Conservation (phyloP, 2,797 vertebrate genomes). For the Falco novaeseelandiae region DNA sequence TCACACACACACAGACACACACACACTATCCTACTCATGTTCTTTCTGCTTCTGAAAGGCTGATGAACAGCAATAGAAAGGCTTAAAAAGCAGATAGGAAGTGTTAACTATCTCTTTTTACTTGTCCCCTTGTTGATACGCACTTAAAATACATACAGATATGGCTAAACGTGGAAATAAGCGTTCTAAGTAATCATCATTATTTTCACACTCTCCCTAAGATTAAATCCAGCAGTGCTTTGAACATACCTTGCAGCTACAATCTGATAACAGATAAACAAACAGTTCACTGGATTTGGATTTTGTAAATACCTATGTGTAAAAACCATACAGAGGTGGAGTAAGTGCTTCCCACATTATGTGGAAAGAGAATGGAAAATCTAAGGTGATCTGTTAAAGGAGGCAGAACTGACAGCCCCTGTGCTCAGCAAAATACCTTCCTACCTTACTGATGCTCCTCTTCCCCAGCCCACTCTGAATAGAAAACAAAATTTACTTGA, state of each 20-base stretch:
- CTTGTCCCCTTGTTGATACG: neutral
- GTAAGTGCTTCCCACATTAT: neutral
- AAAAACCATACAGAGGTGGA: neutral
- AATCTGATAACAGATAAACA: neutral
- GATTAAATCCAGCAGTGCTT: neutral
- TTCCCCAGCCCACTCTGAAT: neutral
- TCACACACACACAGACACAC: neutral
- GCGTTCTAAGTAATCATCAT: neutral
- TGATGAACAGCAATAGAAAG: neutral
- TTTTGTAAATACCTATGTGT: neutral
- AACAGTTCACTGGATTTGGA: neutral
- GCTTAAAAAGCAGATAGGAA: slow-evolving; percentile 16
- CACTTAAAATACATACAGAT: neutral
- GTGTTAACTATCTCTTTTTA: neutral
- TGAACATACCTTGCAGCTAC: neutral
- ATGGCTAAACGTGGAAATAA: neutral
- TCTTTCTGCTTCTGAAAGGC: slow-evolving; percentile 28
- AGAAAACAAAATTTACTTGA: slow-evolving; percentile 59
- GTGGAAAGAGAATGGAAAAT: slow-evolving; percentile 32
- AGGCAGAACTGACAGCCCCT: slow-evolving; percentile 42
- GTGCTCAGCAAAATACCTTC: slow-evolving; percentile 12
- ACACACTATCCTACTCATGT: neutral
- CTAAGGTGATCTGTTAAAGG: neutral
- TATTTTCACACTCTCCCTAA: neutral
- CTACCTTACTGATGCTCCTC: neutral